Conservation (phyloP, 2,888 invertebrate species). For the Caenorhabditis afra region DNA sequence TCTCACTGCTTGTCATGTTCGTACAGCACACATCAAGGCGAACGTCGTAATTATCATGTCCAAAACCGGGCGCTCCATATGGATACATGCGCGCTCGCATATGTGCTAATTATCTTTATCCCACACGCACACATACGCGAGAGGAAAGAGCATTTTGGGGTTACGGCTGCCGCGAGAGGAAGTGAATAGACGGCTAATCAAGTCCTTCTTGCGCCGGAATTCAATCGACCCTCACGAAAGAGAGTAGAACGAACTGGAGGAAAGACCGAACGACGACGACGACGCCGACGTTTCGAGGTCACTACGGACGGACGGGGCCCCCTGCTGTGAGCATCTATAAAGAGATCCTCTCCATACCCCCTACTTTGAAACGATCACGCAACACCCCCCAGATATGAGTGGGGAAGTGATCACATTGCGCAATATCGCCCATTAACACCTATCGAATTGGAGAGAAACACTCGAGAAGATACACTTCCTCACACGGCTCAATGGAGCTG, state of each 20-base stretch:
- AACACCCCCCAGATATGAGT: neutral
- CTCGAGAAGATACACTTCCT: constrained; percentile 12
- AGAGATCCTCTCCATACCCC: neutral
- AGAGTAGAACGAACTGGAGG: constrained; percentile 1
- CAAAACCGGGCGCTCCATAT: constrained; percentile 12
- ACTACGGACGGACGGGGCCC: constrained; percentile 5
- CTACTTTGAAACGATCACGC: too few species aligned
- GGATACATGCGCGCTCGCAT: constrained; percentile 12
- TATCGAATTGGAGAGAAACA: constrained; percentile 4
- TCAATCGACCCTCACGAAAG: neutral
- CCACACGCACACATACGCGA: neutral
- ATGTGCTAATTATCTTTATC: constrained; percentile 41
- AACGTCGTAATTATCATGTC: constrained; percentile 38
- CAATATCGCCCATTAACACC: constrained; percentile 32
- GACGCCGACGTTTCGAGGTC: constrained; percentile 9
- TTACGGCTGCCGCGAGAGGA: neutral
- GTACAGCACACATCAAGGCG: too few species aligned
- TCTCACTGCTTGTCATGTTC: too few species aligned
- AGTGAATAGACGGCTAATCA: constrained; percentile 46
- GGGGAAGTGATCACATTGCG: constrained; percentile 7
- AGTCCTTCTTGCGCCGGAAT: constrained; percentile 20
- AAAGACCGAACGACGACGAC: neutral
- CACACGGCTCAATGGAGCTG: neutral
- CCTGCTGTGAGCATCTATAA: constrained; percentile 17
- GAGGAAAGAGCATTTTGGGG: too few species aligned